Evolutionary conservation across 2,888 invertebrate genomes (phyloP), one percentile per base, ranked within the genome.

Genomic region (Metacarcinus magister): DNA sequence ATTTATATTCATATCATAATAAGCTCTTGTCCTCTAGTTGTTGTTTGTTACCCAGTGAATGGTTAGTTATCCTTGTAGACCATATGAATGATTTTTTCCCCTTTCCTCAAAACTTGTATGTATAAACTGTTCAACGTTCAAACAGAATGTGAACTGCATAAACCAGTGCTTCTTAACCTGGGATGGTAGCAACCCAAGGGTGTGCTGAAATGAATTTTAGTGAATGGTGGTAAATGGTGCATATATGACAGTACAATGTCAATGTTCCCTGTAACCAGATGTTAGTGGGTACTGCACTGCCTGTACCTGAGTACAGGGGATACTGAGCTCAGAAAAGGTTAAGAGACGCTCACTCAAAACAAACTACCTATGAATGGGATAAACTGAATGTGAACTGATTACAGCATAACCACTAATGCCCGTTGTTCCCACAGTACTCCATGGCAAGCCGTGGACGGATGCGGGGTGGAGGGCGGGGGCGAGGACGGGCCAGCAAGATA

Each of bases 401-500:
- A 28, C n/a, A 75, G n/a, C 44, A 91, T n/a, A 43, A 3, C 28
- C 32, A 92, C 92, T 92, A 46, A 92, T 46, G 48, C 28, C 28
- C 13, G 4, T 44, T 46, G 19, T 75, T 39, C 75, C 75, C n/a
- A 75, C 44, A 60, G 54, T 23, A 32, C 19, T 48, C n/a, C 16
- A 95, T 95, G 95, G 32, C 95, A 32, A 95, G 67, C 67, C 67
- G 95, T 60, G 92, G 95, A 92, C 91, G 95, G 82, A 67, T 48
- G 43, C 91, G 92, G 67, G 92, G 92, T 67, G 60, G 75, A 75
- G 92, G 75, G 0, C 60, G 95, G 4, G 92, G 95, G 2, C 90
- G 95, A 48, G 94, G 94, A 2, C 93, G 93, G n/a, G 60, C 75
- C 0, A 95, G 46, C 48, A 95, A 46, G 75, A 95, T 92, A 23